Conservation (phyloP, 2,113 vertebrate species). For the Saguinus midas region DNA sequence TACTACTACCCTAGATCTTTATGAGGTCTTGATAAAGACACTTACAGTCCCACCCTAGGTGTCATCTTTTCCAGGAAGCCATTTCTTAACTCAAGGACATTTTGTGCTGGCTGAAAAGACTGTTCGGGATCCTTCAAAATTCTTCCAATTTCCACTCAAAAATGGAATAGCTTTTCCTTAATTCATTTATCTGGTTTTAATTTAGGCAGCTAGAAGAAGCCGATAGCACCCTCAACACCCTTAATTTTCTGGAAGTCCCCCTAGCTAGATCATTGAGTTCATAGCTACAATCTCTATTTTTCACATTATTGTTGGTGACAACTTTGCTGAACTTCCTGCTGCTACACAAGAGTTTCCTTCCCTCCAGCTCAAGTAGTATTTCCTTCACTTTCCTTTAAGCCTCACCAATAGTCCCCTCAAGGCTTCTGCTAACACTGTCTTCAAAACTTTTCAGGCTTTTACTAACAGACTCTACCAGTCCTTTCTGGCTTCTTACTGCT, state of each 20-base stretch:
- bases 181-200: not conserved
- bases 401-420: not conserved
- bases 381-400: not conserved
- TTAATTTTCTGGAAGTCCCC: not conserved
- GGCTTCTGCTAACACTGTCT: not conserved
- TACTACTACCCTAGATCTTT: not conserved
- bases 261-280: not conserved
- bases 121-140: not conserved
- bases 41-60: not conserved
- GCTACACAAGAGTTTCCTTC: not conserved
- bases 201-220: not conserved
- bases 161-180: not conserved
- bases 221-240: not conserved
- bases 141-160: not conserved
- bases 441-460: not conserved
- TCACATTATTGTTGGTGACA: not conserved
- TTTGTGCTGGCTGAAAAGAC: not conserved
- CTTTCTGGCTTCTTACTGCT: not conserved
- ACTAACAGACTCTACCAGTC: not conserved
- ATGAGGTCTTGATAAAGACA: not conserved
- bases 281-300: not conserved
- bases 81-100: conserved; percentile 9
- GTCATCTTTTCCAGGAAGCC: not conserved
- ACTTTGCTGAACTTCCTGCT: not conserved
- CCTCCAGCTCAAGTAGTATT: not conserved